These are phyloP conservation scores for Coregonus clupeaformis DNA, from an alignment of 2,113 vertebrate species.

Conservation along the genomic window DNA sequence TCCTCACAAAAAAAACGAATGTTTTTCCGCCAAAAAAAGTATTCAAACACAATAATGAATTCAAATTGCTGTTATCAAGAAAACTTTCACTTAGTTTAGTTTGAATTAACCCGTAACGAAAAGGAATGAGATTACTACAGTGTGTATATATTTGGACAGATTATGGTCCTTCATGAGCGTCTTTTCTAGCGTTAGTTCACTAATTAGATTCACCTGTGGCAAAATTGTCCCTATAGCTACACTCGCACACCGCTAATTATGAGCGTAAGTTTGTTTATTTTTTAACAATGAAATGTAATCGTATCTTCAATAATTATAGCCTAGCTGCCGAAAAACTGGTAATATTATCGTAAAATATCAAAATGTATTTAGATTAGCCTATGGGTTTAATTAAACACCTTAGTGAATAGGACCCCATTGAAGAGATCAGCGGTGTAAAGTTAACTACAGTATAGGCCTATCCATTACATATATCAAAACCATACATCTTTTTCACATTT, in stretches of 20 bases:
- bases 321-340: not conserved
- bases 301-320: not conserved
- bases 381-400: not conserved
- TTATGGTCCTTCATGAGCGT: too few species aligned
- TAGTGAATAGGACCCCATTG: not conserved
- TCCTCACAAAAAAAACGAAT: too few species aligned
- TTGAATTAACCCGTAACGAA: not conserved
- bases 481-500: not conserved
- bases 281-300: not conserved
- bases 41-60: too few species aligned
- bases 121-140: not conserved
- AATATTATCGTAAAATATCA: not conserved
- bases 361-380: not conserved
- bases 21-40: too few species aligned
- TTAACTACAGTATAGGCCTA: too few species aligned
- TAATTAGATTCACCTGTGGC: conserved; percentile 32
- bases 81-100: too few species aligned
- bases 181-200: too few species aligned
- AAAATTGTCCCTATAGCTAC: not conserved
- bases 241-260: not conserved
- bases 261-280: not conserved
- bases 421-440: not conserved
- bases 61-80: too few species aligned
- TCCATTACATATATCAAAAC: not conserved
- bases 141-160: too few species aligned